These are phyloP conservation scores for Hepsetus odoe DNA, from an alignment of 2,113 vertebrate species.

Conservation along the genomic window DNA sequence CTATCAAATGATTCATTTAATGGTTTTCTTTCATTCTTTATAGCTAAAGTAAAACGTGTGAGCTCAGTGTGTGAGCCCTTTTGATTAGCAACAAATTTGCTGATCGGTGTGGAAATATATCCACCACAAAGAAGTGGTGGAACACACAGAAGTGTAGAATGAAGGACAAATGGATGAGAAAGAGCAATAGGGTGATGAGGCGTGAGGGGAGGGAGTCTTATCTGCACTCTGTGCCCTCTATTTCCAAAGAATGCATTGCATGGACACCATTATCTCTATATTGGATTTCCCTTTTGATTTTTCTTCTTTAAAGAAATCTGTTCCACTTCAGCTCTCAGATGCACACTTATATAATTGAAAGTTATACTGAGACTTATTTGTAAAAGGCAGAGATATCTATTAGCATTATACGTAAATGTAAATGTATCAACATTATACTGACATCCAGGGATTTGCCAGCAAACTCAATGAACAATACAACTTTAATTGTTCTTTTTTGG, in stretches of 20 bases:
- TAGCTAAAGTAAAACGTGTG: too few relatives aligned
- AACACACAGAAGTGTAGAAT: neutral
- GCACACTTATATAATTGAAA: neutral
- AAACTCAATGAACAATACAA: neutral
- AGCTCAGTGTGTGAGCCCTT: too few relatives aligned
- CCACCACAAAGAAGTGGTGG: neutral
- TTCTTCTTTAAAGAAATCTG: neutral
- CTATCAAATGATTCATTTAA: too few relatives aligned
- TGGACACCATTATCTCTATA: slow-evolving; percentile 2
- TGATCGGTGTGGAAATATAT: neutral
- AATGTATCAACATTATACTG: neutral
- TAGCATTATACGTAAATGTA: neutral
- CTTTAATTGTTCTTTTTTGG: too few relatives aligned
- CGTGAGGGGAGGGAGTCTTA: neutral
- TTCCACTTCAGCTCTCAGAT: neutral
- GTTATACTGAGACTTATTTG: neutral
- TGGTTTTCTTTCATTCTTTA: too few relatives aligned
- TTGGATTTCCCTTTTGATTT: slow-evolving; percentile 1
- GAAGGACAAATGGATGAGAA: neutral
- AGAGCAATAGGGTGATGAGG: neutral
- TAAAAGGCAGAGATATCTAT: neutral
- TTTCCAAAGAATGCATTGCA: neutral
- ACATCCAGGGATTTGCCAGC: neutral
- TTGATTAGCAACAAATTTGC: neutral
- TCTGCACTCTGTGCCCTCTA: neutral